Conservation (phyloP, 1,140 invertebrate genomes). For the Leptopilina boulardi region DNA sequence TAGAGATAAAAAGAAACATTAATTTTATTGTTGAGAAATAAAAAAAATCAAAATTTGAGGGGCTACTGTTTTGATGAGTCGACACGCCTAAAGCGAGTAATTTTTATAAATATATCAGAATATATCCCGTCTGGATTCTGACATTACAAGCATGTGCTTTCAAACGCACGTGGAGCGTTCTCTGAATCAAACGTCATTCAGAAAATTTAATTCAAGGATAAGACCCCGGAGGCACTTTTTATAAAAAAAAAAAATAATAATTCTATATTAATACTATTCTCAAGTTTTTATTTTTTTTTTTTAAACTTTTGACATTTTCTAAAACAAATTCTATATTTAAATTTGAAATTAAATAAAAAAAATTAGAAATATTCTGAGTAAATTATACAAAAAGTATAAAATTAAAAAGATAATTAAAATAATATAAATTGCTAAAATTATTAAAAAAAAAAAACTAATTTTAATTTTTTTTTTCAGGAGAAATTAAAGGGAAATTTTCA, state of each 20-base stretch:
- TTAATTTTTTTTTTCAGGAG: background rate
- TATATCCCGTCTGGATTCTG: slow-evolving; percentile 48
- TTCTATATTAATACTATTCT: background rate
- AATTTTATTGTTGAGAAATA: no score
- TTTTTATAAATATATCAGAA: slow-evolving; percentile 17
- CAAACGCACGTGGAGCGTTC: slow-evolving; percentile 22
- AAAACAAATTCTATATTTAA: no score
- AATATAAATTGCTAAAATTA: no score
- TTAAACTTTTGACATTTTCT: no score
- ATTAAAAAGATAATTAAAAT: no score
- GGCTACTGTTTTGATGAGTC: background rate
- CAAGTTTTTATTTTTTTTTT: no score
- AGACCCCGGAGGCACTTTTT: background rate
- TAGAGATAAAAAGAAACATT: no score
- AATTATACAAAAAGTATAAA: no score
- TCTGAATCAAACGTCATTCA: slow-evolving; percentile 21
- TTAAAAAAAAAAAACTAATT: no score
- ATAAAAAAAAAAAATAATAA: background rate
- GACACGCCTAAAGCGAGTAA: background rate
- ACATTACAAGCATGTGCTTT: slow-evolving; percentile 42
- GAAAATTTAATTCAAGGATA: slow-evolving; percentile 1
- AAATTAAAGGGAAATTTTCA: background rate
- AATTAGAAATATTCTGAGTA: no score
- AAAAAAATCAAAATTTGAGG: no score
- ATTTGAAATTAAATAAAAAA: no score